These are phyloP conservation scores for Harpegnathos saltator DNA, from an alignment of 1,140 invertebrate genomes.

Conservation along the genomic window DNA sequence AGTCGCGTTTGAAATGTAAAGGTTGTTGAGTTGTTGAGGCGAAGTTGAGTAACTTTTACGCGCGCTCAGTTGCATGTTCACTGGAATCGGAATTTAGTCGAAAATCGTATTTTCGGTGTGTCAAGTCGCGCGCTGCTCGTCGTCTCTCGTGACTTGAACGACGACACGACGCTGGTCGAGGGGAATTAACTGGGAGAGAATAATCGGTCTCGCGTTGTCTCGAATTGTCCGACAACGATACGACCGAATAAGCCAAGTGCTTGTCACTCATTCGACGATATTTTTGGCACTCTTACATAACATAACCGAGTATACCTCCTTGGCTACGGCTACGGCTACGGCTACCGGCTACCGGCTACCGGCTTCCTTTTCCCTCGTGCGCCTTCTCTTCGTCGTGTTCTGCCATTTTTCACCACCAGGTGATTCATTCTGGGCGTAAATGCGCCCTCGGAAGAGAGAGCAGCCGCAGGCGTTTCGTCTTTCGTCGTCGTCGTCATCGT, in stretches of 20 bases:
- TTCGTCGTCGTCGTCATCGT: conserved; percentile 1
- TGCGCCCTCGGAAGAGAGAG: conserved; percentile 31
- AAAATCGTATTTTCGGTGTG: too few relatives aligned
- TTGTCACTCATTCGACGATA: conserved; percentile 82
- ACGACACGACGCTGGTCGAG: background rate
- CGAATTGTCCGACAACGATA: conserved; percentile 74
- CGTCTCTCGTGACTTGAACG: too few relatives aligned
- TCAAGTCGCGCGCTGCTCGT: too few relatives aligned
- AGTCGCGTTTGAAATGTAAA: too few relatives aligned
- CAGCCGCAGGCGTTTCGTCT: conserved; percentile 9
- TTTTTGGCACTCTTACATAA: conserved; percentile 81
- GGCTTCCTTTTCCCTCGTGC: conserved; percentile 45
- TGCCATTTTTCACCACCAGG: conserved; percentile 66
- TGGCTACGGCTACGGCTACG: conserved; percentile 35
- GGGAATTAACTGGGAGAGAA: conserved; percentile 1
- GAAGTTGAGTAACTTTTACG: too few relatives aligned
- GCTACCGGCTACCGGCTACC: conserved; percentile 26
- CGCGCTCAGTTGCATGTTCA: too few relatives aligned
- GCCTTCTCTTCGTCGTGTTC: conserved; percentile 13
- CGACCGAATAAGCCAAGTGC: conserved; percentile 74
- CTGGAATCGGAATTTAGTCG: too few relatives aligned
- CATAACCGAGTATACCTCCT: conserved; percentile 73
- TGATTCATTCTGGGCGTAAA: conserved; percentile 62
- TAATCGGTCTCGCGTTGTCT: conserved; percentile 65
- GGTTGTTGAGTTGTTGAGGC: too few relatives aligned